phyloP scores from a whole-genome alignment of 2,888 invertebrate genomes.

The Teleogryllus oceanicus region DNA sequence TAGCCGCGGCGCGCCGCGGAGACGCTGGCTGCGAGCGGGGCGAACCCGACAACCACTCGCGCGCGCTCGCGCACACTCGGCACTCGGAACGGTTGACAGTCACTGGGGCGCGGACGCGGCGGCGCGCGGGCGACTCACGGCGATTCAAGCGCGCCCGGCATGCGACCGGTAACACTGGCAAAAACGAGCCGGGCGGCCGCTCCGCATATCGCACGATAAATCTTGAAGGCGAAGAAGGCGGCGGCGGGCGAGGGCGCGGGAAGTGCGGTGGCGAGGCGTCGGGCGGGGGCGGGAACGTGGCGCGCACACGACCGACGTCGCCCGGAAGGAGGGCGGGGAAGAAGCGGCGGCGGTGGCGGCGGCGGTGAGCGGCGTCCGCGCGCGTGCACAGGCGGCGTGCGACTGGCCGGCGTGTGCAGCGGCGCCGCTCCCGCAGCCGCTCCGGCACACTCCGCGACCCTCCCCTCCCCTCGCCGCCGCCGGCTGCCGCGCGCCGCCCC shows the following conservation, averaged over 20 bases:
- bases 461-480: slow-evolving; percentile 21
- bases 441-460: slow-evolving; percentile 3
- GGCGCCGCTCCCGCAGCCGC: slow-evolving; percentile 11
- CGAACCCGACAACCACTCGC: slow-evolving; percentile 47
- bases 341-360: slow-evolving; percentile 46
- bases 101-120: background rate
- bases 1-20: slow-evolving; percentile 42
- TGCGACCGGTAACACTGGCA: background rate
- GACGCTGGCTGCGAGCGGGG: no score
- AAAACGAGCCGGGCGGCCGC: background rate
- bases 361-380: slow-evolving; percentile 43
- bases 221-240: background rate
- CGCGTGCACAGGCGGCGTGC: slow-evolving; percentile 51
- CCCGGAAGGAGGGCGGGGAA: slow-evolving; percentile 45
- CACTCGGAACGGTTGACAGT: background rate
- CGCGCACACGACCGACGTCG: background rate
- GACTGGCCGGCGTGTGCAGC: slow-evolving; percentile 44
- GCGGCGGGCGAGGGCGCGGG: background rate
- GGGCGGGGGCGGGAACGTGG: background rate
- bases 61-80: slow-evolving; percentile 46
- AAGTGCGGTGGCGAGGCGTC: background rate
- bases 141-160: background rate
- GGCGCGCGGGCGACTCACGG: background rate
- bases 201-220: background rate
- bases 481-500: background rate